Conservation (phyloP, 2,113 vertebrate genomes). For the Apodemus speciosus region DNA sequence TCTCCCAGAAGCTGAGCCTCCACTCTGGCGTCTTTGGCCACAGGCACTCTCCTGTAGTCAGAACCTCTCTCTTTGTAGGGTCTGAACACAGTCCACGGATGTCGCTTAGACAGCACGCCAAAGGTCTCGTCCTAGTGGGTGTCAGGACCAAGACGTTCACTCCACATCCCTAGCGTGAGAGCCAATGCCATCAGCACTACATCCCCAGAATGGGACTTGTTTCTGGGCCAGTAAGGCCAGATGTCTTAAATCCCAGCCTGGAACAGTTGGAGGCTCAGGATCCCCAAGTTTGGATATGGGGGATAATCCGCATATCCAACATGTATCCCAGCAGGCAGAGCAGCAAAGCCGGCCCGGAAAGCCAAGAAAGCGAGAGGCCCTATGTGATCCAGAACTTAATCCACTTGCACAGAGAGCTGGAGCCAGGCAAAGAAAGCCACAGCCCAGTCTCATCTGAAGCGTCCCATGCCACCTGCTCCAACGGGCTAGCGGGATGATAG, state of each 20-base stretch:
- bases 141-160: not conserved
- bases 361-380: not conserved
- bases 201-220: not conserved
- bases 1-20: not conserved
- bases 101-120: not conserved
- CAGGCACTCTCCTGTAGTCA: not conserved
- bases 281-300: not conserved
- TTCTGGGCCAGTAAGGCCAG: not conserved
- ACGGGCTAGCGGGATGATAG: not conserved
- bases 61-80: not conserved
- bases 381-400: conserved; percentile 9
- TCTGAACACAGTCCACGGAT: not conserved
- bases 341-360: not conserved
- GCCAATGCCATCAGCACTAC: not conserved
- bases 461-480: not conserved
- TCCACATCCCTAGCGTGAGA: not conserved
- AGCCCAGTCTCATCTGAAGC: not conserved
- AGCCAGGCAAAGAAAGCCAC: conserved; percentile 7
- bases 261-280: not conserved
- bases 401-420: not conserved
- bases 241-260: not conserved
- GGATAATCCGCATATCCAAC: conserved; percentile 2
- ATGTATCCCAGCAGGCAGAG: not conserved
- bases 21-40: not conserved
- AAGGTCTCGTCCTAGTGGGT: too few species aligned